Evolutionary conservation across 2,888 invertebrate genomes (phyloP).

Genomic region (Meta bourneti): DNA sequence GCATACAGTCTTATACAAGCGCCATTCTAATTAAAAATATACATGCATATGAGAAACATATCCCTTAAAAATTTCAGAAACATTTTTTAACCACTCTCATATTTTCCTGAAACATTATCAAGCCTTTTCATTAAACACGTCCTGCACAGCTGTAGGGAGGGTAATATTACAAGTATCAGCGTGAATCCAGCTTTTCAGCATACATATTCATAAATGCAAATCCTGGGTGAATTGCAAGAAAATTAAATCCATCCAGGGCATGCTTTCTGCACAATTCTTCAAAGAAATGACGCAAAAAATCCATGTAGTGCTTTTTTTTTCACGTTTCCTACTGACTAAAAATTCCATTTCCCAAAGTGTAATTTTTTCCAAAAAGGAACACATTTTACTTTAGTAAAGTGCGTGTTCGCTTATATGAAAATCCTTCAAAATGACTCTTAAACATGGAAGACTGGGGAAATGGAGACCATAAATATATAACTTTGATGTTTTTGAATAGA

Average conservation of each 20-base stretch:
- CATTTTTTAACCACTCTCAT: not conserved
- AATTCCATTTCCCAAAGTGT: not conserved
- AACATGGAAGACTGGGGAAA: not conserved
- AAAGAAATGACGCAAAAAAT: slow-evolving; percentile 9
- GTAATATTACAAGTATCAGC: not conserved
- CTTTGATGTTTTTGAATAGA: too few relatives aligned
- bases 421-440: not conserved
- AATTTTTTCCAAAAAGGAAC: not conserved
- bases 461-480: too few relatives aligned
- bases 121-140: not conserved
- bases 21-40: too few relatives aligned
- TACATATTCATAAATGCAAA: slow-evolving; percentile 14
- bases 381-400: not conserved
- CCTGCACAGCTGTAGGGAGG: not conserved
- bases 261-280: not conserved
- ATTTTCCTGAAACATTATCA: not conserved
- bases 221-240: not conserved
- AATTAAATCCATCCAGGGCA: slow-evolving; percentile 3
- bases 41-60: not conserved
- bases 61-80: not conserved
- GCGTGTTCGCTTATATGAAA: not conserved
- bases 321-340: not conserved
- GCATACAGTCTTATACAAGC: too few relatives aligned
- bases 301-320: not conserved
- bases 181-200: not conserved